Evolutionary conservation across 2,113 vertebrate species (phyloP), one percentile per base, ranked within the genome.

Genomic region (cat (Felis catus)): DNA sequence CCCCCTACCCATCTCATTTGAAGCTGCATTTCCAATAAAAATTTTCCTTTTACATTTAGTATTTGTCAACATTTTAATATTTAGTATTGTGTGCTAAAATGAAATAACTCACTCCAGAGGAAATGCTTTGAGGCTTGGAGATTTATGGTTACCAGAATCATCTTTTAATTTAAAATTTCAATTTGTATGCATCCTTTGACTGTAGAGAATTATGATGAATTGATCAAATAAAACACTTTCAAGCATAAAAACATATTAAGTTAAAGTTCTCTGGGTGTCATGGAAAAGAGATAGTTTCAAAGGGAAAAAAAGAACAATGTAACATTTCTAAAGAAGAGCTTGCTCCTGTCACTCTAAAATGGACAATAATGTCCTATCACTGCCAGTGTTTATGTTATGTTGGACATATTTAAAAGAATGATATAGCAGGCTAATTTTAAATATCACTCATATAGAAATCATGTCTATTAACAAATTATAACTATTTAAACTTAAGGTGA

Each of bases 141-240:
- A 31, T 61, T 51, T 65, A n/a, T 71, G 27, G 19, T 85, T 15
- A 19, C 48, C 45, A 3, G 33, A 80, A 89, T 65, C 45, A 3
- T 84, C 21, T 79, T 80, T 83, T 66, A 76, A 78, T 36, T 89
- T 92, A 25, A 25, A 80, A 85, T 76, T 96, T 94, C 27, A 74
- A 82, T 78, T 53, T n/a, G 27, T 87, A 66, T 87, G 31, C 27
- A 70, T 63, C 33, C 18, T 85, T 89, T 63, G 66, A 15, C 80
- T 89, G 16, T 29, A 81, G 79, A 83, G 63, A 86, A 95, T 80
- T 80, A 88, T 45, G 33, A 45, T 53, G 55, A 10, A 27, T 73
- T 83, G 63, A 78, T n/a, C 15, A 58, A 68, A 58, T 71, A 91
- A 74, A 88, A 80, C 53, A 65, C 74, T 94, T 97, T 96, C 53